phyloP scores from a whole-genome alignment of 2,888 invertebrate species.

The Dioctria linearis region DNA sequence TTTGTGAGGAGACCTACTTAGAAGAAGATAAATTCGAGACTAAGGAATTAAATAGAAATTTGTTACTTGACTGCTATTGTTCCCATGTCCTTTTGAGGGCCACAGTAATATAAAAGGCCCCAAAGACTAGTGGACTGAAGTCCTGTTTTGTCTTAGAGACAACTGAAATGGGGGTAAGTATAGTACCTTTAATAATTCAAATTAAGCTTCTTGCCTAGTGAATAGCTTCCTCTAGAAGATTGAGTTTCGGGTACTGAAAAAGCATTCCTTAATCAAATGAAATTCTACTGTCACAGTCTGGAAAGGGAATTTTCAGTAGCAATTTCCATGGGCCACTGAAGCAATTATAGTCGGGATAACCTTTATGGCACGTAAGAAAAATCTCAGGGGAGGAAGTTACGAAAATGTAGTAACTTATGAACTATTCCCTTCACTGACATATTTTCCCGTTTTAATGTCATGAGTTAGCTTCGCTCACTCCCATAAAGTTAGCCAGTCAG shows the following conservation, averaged over 20 bases:
- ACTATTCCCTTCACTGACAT: not conserved
- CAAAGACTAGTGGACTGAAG: not conserved
- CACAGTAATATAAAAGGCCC: not conserved
- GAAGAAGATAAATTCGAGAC: conserved; percentile 8
- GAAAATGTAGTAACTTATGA: not conserved
- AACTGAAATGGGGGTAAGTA: not conserved
- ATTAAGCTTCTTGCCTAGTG: not conserved
- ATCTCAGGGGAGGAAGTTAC: not conserved
- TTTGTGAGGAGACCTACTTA: conserved; percentile 10
- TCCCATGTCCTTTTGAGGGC: not conserved
- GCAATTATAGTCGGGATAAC: too few species aligned
- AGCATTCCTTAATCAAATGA: not conserved
- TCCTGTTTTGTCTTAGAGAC: not conserved
- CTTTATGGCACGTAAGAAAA: not conserved
- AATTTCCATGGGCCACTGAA: too few species aligned
- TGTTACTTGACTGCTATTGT: not conserved
- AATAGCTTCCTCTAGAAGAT: not conserved
- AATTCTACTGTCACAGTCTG: not conserved
- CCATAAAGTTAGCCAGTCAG: not conserved
- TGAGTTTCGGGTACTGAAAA: not conserved
- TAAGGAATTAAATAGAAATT: conserved; percentile 36
- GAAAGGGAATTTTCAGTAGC: too few species aligned
- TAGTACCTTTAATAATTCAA: not conserved
- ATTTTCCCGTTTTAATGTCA: not conserved
- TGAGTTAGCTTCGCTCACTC: not conserved